phyloP scores from a whole-genome alignment of 2,888 invertebrate genomes.

The Dryocosmus kuriphilus region DNA sequence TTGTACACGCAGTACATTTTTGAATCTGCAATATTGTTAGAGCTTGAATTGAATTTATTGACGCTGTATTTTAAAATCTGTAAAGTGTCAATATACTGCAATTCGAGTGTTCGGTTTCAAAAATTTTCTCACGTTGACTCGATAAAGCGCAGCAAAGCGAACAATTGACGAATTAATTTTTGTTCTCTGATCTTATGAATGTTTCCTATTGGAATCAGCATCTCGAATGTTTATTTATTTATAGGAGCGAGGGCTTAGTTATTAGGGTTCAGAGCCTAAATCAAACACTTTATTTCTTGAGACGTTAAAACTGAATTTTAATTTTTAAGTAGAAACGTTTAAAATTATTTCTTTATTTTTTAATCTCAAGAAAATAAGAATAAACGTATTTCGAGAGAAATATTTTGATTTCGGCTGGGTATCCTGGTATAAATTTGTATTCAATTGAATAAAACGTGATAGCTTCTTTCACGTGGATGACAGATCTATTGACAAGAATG shows the following conservation, averaged over 20 bases:
- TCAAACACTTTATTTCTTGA: neutral
- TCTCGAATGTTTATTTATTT: constrained; percentile 17
- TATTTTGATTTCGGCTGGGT: neutral
- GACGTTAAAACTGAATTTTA: neutral
- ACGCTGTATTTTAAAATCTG: neutral
- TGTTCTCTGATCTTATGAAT: neutral
- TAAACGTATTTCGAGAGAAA: neutral
- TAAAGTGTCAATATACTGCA: constrained; percentile 5
- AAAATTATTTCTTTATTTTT: neutral
- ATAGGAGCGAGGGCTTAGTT: neutral
- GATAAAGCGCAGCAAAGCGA: constrained; percentile 35
- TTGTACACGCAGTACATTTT: constrained; percentile 25
- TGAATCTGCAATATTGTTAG: constrained; percentile 14
- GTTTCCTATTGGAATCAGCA: constrained; percentile 12
- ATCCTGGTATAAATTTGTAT: neutral
- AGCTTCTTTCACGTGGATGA: constrained; percentile 18
- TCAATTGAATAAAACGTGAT: neutral
- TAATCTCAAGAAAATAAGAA: neutral
- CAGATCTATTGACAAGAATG: constrained; percentile 41
- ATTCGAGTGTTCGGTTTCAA: neutral
- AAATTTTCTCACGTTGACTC: neutral
- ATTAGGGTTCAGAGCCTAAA: neutral
- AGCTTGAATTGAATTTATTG: constrained; percentile 6
- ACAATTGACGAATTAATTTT: constrained; percentile 2
- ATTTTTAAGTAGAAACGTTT: neutral